Conservation (phyloP, 2,797 vertebrate genomes). For the Etheostoma nigrum region DNA sequence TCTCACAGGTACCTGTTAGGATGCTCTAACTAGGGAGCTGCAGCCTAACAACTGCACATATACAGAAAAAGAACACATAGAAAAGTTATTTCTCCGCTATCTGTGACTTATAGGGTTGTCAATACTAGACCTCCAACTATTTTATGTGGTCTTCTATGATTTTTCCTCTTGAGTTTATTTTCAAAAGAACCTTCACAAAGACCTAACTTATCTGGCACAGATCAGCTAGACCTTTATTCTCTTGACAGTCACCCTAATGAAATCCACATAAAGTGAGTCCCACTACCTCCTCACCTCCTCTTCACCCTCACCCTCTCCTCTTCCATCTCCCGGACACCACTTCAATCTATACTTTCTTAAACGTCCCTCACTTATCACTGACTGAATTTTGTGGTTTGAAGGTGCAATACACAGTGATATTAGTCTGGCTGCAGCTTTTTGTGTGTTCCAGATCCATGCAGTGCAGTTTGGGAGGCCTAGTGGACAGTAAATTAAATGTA, state of each 20-base stretch:
- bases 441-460: background rate
- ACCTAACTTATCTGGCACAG: constrained; percentile 78
- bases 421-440: constrained; percentile 1
- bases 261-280: constrained; percentile 66
- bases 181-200: constrained; percentile 70
- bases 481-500: constrained; percentile 22
- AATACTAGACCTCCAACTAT: constrained; percentile 56
- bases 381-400: constrained; percentile 55
- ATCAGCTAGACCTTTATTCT: constrained; percentile 75
- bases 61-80: constrained; percentile 11
- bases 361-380: constrained; percentile 54
- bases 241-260: constrained; percentile 79
- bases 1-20: constrained; percentile 2
- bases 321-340: constrained; percentile 38
- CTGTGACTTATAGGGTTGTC: constrained; percentile 33
- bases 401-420: constrained; percentile 55
- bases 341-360: constrained; percentile 61
- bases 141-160: constrained; percentile 67
- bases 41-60: constrained; percentile 28
- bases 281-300: constrained; percentile 42
- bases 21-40: constrained; percentile 11
- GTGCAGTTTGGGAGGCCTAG: background rate
- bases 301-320: constrained; percentile 30
- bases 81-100: constrained; percentile 36
- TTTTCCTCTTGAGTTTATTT: constrained; percentile 68